A percentile compares a stretch with the other conserved stretches of the same genome.
These are phyloP conservation scores for Mamestra brassicae DNA, from an alignment of 2,888 invertebrate genomes.

Conservation along the genomic window DNA sequence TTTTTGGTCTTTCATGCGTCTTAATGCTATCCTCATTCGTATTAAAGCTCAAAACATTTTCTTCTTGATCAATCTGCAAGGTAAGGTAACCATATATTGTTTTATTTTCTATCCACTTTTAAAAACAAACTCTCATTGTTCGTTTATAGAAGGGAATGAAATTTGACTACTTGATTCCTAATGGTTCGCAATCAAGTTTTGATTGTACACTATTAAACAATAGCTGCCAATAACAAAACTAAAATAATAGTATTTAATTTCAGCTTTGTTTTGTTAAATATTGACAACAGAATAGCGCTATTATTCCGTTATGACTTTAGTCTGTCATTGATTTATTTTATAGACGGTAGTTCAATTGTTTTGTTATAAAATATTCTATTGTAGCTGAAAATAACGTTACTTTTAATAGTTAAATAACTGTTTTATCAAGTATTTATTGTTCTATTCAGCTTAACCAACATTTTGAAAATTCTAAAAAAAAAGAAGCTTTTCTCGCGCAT, in stretches of 20 bases:
- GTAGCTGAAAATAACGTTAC: slow-evolving; percentile 19
- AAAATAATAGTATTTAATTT: slow-evolving; percentile 16
- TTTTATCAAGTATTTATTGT: neutral
- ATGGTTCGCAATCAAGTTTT: slow-evolving; percentile 7
- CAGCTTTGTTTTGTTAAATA: slow-evolving; percentile 13
- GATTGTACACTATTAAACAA: neutral
- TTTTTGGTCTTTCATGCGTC: too few relatives aligned
- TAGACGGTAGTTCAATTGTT: slow-evolving; percentile 20
- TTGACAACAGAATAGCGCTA: slow-evolving; percentile 7
- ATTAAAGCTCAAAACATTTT: too few relatives aligned
- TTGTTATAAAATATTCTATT: slow-evolving; percentile 10
- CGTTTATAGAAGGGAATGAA: neutral
- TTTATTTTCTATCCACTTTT: too few relatives aligned
- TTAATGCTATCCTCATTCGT: too few relatives aligned
- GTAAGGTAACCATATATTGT: too few relatives aligned
- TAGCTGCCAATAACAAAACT: slow-evolving; percentile 3
- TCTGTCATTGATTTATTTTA: slow-evolving; percentile 22
- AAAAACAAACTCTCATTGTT: neutral
- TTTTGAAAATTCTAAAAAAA: too few relatives aligned
- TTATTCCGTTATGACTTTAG: slow-evolving; percentile 31
- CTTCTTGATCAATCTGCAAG: too few relatives aligned
- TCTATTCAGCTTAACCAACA: neutral
- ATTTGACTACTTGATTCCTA: neutral
- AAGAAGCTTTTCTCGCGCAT: too few relatives aligned
- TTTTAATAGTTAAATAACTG: neutral